Evolutionary conservation across 2,888 invertebrate genomes (phyloP), one percentile per base, ranked within the genome.

Genomic region (Azorinus chamasolen): DNA sequence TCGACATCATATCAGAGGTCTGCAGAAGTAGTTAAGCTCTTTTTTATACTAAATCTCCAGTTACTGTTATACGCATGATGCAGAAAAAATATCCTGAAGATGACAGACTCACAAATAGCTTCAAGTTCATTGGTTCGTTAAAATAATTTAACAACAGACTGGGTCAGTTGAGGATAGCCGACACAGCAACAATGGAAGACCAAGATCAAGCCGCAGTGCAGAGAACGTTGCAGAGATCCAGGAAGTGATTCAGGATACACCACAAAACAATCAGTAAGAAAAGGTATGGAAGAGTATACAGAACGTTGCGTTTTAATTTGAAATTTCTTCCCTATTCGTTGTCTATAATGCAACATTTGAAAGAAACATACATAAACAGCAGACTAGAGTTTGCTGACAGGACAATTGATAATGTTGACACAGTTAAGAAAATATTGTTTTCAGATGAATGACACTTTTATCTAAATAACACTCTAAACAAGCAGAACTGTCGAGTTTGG

Each of bases 301-400:
- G 58, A 43, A 43, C 59, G 68, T 24, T 68, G 24, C 10, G 22
- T 16, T 59, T 41, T 53, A 59, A 68, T 20, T 59, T 68, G 27
- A 59, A 68, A 25, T 25, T 59, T 58, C n/a, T n/a, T n/a, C n/a
- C n/a, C n/a, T n/a, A n/a, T n/a, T n/a, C n/a, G n/a, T n/a, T n/a
- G n/a, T n/a, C n/a, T n/a, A n/a, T n/a, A n/a, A n/a, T n/a, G n/a
- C n/a, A n/a, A n/a, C n/a, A n/a, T n/a, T n/a, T n/a, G n/a, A n/a
- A n/a, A n/a, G n/a, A n/a, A n/a, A n/a, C n/a, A n/a, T n/a, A n/a
- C n/a, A n/a, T n/a, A n/a, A 37, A 27, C 24, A 32, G 46, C 27
- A 43, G 65, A 18, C 14, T 55, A n/a, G 12, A 4, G 37, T 66
- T 66, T 58, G 66, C 66, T n/a, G n/a, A 27, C 14, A 57, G 66